phyloP scores from a whole-genome alignment of 2,888 invertebrate species.

The Nematopogon swammerdamellus region DNA sequence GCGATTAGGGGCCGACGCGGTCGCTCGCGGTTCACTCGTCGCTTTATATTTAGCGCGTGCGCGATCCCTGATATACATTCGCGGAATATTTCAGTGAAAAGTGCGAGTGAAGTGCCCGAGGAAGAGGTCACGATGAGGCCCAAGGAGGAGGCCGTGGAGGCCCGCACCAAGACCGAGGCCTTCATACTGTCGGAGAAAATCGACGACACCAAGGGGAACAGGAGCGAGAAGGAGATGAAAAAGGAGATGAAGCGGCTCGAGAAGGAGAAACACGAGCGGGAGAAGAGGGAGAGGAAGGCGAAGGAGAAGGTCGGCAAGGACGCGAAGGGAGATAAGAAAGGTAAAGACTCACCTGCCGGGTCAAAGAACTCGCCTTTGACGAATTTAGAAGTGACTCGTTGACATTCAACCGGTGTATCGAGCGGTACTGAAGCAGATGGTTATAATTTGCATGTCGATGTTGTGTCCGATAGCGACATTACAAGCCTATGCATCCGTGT shows the following conservation, averaged over 20 bases:
- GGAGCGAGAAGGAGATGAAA: constrained; percentile 46
- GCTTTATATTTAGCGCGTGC: constrained; percentile 18
- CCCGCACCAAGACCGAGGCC: constrained; percentile 45
- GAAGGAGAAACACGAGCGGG: constrained; percentile 47
- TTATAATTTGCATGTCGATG: too few species aligned
- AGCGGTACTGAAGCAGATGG: too few species aligned
- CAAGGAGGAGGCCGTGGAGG: constrained; percentile 34
- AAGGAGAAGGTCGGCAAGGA: constrained; percentile 53
- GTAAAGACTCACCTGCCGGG: constrained; percentile 18
- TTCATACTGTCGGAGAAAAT: constrained; percentile 58
- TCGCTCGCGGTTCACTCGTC: constrained; percentile 19
- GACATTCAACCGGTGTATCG: too few species aligned
- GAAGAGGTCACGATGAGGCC: constrained; percentile 34
- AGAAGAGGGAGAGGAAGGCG: constrained; percentile 50
- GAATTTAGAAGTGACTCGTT: background rate
- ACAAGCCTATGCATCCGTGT: too few species aligned
- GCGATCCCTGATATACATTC: constrained; percentile 26
- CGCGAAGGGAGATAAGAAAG: constrained; percentile 45
- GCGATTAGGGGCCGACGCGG: background rate
- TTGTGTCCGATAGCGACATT: too few species aligned
- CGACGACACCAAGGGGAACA: constrained; percentile 47
- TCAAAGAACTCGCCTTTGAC: too few species aligned
- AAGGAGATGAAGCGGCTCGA: constrained; percentile 50
- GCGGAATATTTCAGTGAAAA: constrained; percentile 14
- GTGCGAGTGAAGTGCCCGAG: constrained; percentile 21